Evolutionary conservation across 2,797 vertebrate species (phyloP), one percentile per base, ranked within the genome.

Genomic region (Choloepus didactylus): DNA sequence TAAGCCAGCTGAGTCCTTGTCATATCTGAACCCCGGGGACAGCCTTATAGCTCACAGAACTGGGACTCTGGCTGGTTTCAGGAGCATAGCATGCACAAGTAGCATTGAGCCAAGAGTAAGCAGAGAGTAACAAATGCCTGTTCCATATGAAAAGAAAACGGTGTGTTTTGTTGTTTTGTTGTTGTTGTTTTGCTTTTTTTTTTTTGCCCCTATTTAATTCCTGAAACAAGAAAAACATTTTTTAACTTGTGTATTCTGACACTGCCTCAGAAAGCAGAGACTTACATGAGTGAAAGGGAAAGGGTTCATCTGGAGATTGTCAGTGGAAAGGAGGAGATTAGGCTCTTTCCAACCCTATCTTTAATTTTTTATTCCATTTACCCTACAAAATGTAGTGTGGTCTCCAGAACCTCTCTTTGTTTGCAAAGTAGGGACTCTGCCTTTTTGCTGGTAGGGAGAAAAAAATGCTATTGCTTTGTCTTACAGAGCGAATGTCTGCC

Each of bases 401-500:
- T 95, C 81, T 97, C 85, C 80, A 92, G 87, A 96, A 95, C 87
- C 76, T 94, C 88, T 96, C 60, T 64, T 90, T 80, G 41, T 96
- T 96, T 96, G 87, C 87, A 95, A 60, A 97, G 85, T 95, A 89
- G 80, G 73, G 54, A 94, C 81, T 94, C 96, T 95, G 94, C 97
- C 96, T 96, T 95, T 97, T 96, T 94, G 87, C 93, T 87, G 89
- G 96, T 94, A 86, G 94, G 93, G 94, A 87, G 73, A 1, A 60
- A 73, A 44, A 85, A 91, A 84, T n/a, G 86, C 59, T 96, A 82
- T 89, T 91, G 96, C 73, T 31, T 94, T 95, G 83, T 96, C 96
- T 97, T 97, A 96, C 94, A 95, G 95, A 96, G 97, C 94, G 91
- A 97, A 93, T 92, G 94, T 92, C 96, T 98, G 97, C 96, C 97